These are phyloP conservation scores for Ophiodon elongatus DNA, from an alignment of 2,113 vertebrate species.

Conservation along the genomic window DNA sequence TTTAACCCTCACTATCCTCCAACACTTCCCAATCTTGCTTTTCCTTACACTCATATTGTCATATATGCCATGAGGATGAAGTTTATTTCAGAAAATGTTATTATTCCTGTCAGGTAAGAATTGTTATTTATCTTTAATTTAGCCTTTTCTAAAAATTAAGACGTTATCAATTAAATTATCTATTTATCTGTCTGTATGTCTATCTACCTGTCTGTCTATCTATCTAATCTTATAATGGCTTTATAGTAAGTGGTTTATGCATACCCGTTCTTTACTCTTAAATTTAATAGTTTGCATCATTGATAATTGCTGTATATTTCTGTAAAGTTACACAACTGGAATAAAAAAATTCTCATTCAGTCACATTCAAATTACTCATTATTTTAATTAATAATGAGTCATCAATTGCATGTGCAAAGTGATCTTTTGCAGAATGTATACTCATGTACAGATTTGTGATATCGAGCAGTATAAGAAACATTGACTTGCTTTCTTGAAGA, in stretches of 20 bases:
- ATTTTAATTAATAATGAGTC: too few relatives aligned
- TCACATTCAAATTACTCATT: too few relatives aligned
- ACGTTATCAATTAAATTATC: not conserved
- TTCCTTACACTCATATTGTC: not conserved
- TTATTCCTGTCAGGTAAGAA: conserved; percentile 67
- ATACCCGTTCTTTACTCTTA: not conserved
- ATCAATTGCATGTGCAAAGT: not conserved
- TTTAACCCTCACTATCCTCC: not conserved
- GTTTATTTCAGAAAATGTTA: conserved; percentile 1
- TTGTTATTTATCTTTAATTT: not conserved
- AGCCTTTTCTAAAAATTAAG: not conserved
- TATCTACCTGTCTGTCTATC: not conserved
- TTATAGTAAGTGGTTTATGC: not conserved
- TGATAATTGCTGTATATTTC: not conserved
- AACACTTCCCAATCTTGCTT: conserved; percentile 38
- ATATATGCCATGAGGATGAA: conserved; percentile 46
- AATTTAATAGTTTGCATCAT: not conserved
- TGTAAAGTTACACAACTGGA: not conserved
- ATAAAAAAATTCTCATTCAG: not conserved
- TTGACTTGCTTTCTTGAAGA: not conserved
- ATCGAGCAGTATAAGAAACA: not conserved
- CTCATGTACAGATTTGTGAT: not conserved
- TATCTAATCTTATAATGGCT: not conserved
- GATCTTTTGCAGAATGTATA: not conserved
- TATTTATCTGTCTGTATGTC: not conserved